Evolutionary conservation across 2,888 invertebrate genomes (phyloP).

Genomic region (Dorcus parallelipipedus): DNA sequence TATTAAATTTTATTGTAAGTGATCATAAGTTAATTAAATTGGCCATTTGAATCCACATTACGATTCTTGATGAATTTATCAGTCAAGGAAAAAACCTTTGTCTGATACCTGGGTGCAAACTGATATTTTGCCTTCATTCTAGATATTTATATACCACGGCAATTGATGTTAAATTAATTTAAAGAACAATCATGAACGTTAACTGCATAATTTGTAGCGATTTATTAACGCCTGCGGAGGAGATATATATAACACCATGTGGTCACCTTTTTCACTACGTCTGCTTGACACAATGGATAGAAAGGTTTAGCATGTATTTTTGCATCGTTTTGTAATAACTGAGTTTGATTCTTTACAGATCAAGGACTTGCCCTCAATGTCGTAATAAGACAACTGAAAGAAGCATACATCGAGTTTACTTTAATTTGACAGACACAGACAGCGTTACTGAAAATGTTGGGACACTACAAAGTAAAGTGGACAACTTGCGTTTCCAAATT

Average conservation of each 20-base stretch:
- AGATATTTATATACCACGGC: too few relatives aligned
- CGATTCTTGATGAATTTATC: too few relatives aligned
- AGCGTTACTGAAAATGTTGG: constrained; percentile 57
- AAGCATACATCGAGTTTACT: too few relatives aligned
- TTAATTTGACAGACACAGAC: constrained; percentile 58
- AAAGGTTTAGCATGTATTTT: constrained; percentile 52
- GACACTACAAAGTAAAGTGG: constrained; percentile 62
- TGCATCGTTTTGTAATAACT: background rate
- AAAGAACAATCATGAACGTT: constrained; percentile 32
- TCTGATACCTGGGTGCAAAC: too few relatives aligned
- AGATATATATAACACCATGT: constrained; percentile 63
- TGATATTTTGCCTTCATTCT: too few relatives aligned
- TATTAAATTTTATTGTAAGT: too few relatives aligned
- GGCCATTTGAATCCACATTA: too few relatives aligned
- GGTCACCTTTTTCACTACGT: constrained; percentile 60
- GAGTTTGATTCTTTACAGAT: constrained; percentile 36
- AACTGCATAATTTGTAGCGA: constrained; percentile 72
- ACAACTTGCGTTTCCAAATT: constrained; percentile 58
- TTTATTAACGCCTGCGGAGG: constrained; percentile 58
- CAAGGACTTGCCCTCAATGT: too few relatives aligned
- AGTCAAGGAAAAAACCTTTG: too few relatives aligned
- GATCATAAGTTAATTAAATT: too few relatives aligned
- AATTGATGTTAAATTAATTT: too few relatives aligned
- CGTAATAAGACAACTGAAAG: too few relatives aligned
- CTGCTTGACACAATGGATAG: constrained; percentile 66